Evolutionary conservation across 2,797 vertebrate species (phyloP), one percentile per base, ranked within the genome.

Genomic region (Coendou prehensilis): DNA sequence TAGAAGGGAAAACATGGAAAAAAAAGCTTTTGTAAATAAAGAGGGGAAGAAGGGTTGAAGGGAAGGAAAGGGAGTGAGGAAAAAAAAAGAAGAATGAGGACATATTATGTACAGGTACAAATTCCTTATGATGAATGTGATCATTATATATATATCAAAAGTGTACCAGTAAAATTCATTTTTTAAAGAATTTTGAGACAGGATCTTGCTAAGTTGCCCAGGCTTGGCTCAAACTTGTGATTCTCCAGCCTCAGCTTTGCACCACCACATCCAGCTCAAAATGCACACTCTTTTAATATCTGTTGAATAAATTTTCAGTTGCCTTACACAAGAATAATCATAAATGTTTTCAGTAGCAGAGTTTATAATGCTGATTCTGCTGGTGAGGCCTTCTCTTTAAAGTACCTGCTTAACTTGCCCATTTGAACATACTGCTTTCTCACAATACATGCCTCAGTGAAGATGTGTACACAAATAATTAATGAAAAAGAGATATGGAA

Each of bases 381-480:
- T 76, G 45, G 71, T 2, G 47, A 78, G 86, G 3, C 22, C 75
- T 52, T 78, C 47, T 50, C 57, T 87, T 76, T 83, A 52, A 91
- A 96, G 84, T 47, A 93, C 54, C 37, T 88, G 71, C 8, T 6
- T 63, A 61, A 9, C 30, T 64, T 47, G 56, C 47, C 18, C 47
- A 67, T 95, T 97, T 93, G 85, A 94, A 96, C 67, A 67, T 9
- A 64, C 33, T 76, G 7, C 54, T 96, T 87, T 94, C 61, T 95
- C 87, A 67, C 93, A 95, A 88, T 85, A 96, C 3, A 82, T 82
- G 64, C 71, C 95, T 97, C 88, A 89, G 91, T 79, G 93, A 83
- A 94, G 89, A 98, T 37, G 54, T 81, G 71, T 84, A 96, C 93
- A 45, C 45, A 88, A 78, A 96, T 94, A 67, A 93, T 76, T 85